Percentiles rank a stretch among this genome's conserved stretches.
phyloP scores from a whole-genome alignment of 1,140 invertebrate genomes.

The Meloidogyne floridensis region DNA sequence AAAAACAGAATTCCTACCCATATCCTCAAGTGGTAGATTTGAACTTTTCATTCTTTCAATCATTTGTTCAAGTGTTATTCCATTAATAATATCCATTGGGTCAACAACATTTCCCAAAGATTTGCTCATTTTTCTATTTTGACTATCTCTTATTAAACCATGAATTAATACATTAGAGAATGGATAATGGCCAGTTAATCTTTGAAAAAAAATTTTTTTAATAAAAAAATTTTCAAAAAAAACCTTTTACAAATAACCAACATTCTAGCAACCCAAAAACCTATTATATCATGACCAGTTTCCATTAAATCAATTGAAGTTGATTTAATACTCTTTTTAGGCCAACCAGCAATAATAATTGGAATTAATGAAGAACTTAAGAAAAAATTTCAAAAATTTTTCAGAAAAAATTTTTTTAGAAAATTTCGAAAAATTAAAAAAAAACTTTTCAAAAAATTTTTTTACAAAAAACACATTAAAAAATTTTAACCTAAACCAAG shows the following conservation, averaged over 20 bases:
- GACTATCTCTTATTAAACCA: constrained; percentile 92
- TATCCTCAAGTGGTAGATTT: constrained; percentile 47
- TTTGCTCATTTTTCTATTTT: constrained; percentile 98
- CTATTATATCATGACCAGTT: constrained; percentile 96
- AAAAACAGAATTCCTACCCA: constrained; percentile 34
- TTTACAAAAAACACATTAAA: neutral
- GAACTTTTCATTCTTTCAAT: constrained; percentile 50
- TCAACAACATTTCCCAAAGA: constrained; percentile 95
- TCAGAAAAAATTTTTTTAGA: no score
- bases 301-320: constrained; percentile 79
- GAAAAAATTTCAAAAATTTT: neutral
- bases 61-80: constrained; percentile 78
- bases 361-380: constrained; percentile 90
- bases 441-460: no score
- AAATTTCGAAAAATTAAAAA: no score
- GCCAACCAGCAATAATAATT: constrained; percentile 91
- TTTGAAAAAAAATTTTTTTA: constrained; percentile 21
- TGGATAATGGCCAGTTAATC: constrained; percentile 46
- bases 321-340: constrained; percentile 75
- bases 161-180: constrained; percentile 79
- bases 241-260: constrained; percentile 90
- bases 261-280: constrained; percentile 97
- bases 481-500: constrained; percentile 78
- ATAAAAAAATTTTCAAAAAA: constrained; percentile 6
- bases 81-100: constrained; percentile 91